Percentiles rank a stretch among this genome's conserved stretches.
Evolutionary conservation across 30 jellyfish, hydroid and myxozoan genomes (phyloP).

Genomic region (Cassiopea andromeda): DNA sequence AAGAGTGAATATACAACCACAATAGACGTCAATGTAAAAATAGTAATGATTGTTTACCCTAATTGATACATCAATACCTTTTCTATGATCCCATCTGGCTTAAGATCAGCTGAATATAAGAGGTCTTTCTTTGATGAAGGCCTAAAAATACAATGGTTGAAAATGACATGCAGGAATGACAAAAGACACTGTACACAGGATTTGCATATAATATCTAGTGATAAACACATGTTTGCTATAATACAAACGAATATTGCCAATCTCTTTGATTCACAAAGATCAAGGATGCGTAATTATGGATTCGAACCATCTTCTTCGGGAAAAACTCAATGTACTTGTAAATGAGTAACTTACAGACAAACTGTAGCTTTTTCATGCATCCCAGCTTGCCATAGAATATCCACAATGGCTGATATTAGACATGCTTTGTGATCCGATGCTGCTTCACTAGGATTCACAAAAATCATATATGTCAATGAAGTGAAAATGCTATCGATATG

Average conservation of each 20-base stretch:
- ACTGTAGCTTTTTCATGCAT: slow-evolving; percentile 53
- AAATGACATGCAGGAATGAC: background rate
- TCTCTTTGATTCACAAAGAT: no score
- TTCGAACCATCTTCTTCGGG: no score
- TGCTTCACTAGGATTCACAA: background rate
- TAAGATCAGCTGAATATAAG: slow-evolving; percentile 6
- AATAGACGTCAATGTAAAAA: background rate
- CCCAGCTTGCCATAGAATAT: slow-evolving; percentile 86
- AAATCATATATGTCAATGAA: background rate
- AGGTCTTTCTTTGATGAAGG: slow-evolving; percentile 27
- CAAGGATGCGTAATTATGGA: no score
- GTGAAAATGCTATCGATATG: background rate
- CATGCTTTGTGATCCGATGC: slow-evolving; percentile 26
- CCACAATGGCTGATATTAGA: slow-evolving; percentile 48
- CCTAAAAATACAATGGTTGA: background rate
- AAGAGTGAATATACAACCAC: background rate
- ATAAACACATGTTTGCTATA: no score
- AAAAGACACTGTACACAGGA: background rate
- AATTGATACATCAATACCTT: slow-evolving; percentile 12
- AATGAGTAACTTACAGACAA: slow-evolving; percentile 55
- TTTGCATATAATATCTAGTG: no score
- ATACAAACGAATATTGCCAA: no score
- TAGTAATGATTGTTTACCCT: background rate
- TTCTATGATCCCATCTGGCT: slow-evolving; percentile 45
- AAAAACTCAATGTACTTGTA: background rate